Base-by-base conservation (phyloP, 2,797 vertebrate genomes). In the Onychomys leucogaster region DNA sequence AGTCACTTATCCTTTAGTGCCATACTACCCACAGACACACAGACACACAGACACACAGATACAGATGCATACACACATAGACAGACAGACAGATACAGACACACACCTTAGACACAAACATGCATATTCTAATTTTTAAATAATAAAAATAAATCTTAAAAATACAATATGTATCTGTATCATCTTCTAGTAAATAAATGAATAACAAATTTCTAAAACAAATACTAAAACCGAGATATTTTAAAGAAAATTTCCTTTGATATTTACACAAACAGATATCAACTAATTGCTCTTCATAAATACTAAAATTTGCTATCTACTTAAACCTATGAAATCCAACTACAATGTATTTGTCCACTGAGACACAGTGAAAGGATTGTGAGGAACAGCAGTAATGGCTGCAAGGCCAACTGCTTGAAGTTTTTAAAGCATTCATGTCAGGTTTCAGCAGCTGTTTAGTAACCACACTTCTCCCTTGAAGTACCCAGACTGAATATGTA, bases 181-280 rank as follows among this genome's bases (percentile, higher is more conserved):
- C 43, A 23, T 34, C 75, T 94, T 80, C 84, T 80, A 89, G 41
- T 90, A 98, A 95, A 96, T 94, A 92, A 87, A 37, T 94, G 81
- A 98, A 97, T 94, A 97, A 98, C 91, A 97, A 96, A 96, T 37
- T 91, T 82, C 34, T 94, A 75, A 37, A 67, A 93, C 95, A 73
- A 43, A 69, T 10, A 88, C 41, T 91, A 61, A 98, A 97, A 95
- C 94, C 95, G 55, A n/a, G 97, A 97, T 95, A 97, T 96, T 97
- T 94, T 97, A 94, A 96, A 63, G 59, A 19, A 27, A 94, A 98
- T 96, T 98, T 98, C 61, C 97, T 98, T 98, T 98, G 78, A 98
- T 98, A 98, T 98, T 98, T 88, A 97, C 78, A 97, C 90, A 97
- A 76, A 87, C 43, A 83, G 61, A 92, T 95, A 90, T 95, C 85